Evolutionary conservation across 1,140 invertebrate genomes (phyloP), one percentile per base, ranked within the genome.

Genomic region (Drosophila arizonae): DNA sequence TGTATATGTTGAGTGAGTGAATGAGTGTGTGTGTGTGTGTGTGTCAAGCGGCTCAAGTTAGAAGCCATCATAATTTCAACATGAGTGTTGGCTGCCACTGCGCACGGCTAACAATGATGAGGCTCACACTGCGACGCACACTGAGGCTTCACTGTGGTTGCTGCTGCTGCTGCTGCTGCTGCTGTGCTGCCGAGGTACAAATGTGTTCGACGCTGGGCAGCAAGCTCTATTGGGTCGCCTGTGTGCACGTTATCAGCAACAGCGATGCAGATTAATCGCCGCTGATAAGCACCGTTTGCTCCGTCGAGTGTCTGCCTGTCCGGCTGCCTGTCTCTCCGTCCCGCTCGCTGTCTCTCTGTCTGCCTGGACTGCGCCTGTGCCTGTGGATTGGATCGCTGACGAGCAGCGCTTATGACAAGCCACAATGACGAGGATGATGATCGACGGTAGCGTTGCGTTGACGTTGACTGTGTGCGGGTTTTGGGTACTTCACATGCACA

Each of bases 21-120:
- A 17, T 46, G 45, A n/a, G 8, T 21, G 3, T 43, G 33, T 17
- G 5, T 51, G 30, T 36, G 11, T 28, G 28, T 48, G 36, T 28
- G n/a, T 30, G 11, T 55, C 24, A 72, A 69, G 73, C 36, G 36
- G 76, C 81, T 62, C 81, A 88, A 88, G 48, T 79, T 88, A 88
- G 84, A 88, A 88, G 84, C 84, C 84, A 84, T 88, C 85, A 88
- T 88, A 88, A 88, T 88, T 88, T 88, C 88, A 88, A 88, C 84
- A 88, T 88, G 85, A 88, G 84, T 88, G 84, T 84, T 88, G 77
- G 68, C 65, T 88, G 84, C 84, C 84, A 84, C 84, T 79, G 81
- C 81, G 77, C 76, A 73, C 52, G 62, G 71, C 66, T 67, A 72
- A 85, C 81, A 86, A 81, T 86, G 76, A 78, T 64, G 79, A 63